Percentiles rank a stretch among this genome's conserved stretches.
phyloP scores from a whole-genome alignment of 92 coral and sea anemone genomes.

The Porites rus region DNA sequence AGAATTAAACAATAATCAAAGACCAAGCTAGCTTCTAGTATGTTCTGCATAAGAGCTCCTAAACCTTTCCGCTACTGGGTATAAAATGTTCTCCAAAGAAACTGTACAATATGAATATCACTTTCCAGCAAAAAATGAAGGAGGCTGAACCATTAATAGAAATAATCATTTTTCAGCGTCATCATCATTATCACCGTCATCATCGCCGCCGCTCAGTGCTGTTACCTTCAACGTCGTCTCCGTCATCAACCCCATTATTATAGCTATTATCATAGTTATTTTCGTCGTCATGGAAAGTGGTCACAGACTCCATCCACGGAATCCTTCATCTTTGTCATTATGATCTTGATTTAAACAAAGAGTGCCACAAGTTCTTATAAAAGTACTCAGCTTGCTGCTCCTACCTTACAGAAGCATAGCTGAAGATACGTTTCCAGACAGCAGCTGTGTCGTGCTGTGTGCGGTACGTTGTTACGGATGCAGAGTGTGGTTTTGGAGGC shows the following conservation, averaged over 20 bases:
- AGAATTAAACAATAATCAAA: too few species aligned
- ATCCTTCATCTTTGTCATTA: background rate
- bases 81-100: too few species aligned
- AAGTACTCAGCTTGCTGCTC: too few species aligned
- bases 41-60: too few species aligned
- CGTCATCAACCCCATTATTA: background rate
- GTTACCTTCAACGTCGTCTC: background rate
- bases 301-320: too few species aligned
- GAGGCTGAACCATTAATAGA: too few species aligned
- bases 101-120: too few species aligned
- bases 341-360: too few species aligned
- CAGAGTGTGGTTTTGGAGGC: conserved; percentile 85
- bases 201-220: background rate
- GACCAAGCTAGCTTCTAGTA: too few species aligned
- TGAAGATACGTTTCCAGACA: conserved; percentile 96
- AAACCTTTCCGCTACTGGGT: too few species aligned
- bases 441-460: conserved; percentile 92
- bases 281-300: background rate
- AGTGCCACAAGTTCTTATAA: too few species aligned
- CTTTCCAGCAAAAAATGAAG: too few species aligned
- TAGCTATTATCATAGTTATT: background rate
- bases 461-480: conserved; percentile 95
- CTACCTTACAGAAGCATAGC: conserved; percentile 88
- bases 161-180: background rate
- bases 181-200: background rate